A percentile compares a stretch with the other conserved stretches of the same genome.
Conservation (phyloP, 2,888 invertebrate genomes). For the Melanostoma mellinum region DNA sequence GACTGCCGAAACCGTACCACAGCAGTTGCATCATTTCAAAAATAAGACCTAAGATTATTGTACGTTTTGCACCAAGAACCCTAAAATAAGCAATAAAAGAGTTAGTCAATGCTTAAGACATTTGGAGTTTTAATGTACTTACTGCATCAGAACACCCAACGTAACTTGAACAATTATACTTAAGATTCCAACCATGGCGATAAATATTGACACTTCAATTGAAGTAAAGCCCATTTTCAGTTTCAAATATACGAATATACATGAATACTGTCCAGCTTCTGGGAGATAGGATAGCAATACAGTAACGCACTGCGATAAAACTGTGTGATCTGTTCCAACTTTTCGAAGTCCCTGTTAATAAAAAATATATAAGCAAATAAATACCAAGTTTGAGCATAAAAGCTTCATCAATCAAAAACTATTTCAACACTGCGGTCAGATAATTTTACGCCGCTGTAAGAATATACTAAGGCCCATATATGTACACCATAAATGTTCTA, state of each 20-base stretch:
- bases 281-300: constrained; percentile 99
- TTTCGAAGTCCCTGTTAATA: constrained; percentile 87
- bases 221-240: constrained; percentile 98
- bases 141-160: constrained; percentile 90
- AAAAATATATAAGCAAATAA: constrained; percentile 15
- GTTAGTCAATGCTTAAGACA: not conserved
- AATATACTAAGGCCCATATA: too few relatives aligned
- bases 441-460: too few relatives aligned
- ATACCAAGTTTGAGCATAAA: not conserved
- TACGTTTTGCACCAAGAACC: constrained; percentile 94
- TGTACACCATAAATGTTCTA: too few relatives aligned
- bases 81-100: constrained; percentile 68
- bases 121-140: constrained; percentile 68
- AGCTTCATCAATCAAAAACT: not conserved
- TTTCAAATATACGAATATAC: constrained; percentile 99
- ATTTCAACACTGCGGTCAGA: too few relatives aligned
- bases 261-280: constrained; percentile 99
- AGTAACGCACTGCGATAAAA: constrained; percentile 97
- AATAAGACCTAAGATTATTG: constrained; percentile 97
- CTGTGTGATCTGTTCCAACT: constrained; percentile 97
- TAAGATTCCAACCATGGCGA: constrained; percentile 97
- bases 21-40: constrained; percentile 98
- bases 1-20: constrained; percentile 98
- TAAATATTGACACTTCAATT: constrained; percentile 97
- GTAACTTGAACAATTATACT: constrained; percentile 97